Conservation (phyloP, 2,113 vertebrate species). For the Dolichallabes microphthalmus region DNA sequence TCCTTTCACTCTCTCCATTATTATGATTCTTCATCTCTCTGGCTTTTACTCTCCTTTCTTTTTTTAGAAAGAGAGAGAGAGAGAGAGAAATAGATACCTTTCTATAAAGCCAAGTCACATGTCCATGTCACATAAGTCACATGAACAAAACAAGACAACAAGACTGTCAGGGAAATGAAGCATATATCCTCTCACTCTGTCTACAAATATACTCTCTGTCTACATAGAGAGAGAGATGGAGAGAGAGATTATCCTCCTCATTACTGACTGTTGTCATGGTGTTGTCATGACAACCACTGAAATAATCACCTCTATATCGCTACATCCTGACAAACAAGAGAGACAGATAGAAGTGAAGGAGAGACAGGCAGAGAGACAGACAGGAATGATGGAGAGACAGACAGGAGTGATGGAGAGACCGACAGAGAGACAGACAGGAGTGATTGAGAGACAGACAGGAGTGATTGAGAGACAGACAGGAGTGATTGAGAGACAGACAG, state of each 20-base stretch:
- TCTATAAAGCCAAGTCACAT: background rate
- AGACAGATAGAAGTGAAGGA: background rate
- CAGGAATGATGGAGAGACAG: background rate
- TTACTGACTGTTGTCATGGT: constrained; percentile 29
- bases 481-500: background rate
- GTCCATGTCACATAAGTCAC: too few relatives aligned
- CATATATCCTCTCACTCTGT: background rate
- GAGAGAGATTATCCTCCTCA: background rate
- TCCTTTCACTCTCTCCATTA: background rate
- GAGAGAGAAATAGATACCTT: background rate
- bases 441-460: background rate
- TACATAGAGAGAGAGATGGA: too few relatives aligned
- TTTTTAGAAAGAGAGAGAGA: background rate
- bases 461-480: background rate
- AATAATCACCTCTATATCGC: constrained; percentile 1
- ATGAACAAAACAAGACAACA: background rate
- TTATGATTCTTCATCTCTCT: background rate
- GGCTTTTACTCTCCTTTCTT: background rate
- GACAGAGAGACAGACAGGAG: background rate
- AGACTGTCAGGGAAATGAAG: background rate
- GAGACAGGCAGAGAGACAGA: background rate
- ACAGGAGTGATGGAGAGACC: background rate
- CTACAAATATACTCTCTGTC: too few relatives aligned
- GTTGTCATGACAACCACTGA: constrained; percentile 26
- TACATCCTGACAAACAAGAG: background rate